Conservation (phyloP, 2,113 vertebrate genomes). For the Pantherophis guttatus region DNA sequence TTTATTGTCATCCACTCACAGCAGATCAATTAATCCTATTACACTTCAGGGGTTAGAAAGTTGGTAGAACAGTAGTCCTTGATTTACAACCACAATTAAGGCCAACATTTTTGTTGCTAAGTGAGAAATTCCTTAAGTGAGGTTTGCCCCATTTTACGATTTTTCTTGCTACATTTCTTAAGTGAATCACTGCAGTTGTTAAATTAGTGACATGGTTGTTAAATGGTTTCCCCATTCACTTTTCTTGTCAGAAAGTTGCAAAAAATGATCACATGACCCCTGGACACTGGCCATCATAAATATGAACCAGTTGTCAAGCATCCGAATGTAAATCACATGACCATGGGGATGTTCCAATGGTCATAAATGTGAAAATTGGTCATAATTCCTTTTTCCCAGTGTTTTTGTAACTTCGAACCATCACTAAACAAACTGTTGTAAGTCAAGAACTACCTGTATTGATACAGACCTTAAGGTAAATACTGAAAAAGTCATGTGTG, state of each 20-base stretch:
- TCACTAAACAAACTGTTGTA: background rate
- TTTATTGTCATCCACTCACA: background rate
- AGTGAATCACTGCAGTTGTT: background rate
- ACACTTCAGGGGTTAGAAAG: background rate
- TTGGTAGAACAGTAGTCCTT: background rate
- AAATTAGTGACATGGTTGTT: background rate
- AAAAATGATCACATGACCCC: background rate
- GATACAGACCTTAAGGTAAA: background rate
- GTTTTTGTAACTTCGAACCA: background rate
- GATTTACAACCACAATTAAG: background rate
- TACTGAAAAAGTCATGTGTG: background rate
- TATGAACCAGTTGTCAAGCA: background rate
- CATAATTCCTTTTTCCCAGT: background rate
- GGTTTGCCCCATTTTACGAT: background rate
- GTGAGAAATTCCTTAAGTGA: background rate
- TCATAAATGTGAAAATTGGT: background rate
- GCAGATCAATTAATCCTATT: background rate
- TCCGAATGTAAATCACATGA: background rate
- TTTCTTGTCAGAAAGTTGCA: background rate
- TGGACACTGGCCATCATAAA: background rate
- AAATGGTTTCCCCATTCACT: background rate
- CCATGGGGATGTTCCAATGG: background rate
- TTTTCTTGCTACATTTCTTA: background rate
- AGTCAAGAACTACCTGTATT: background rate
- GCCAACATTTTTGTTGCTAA: background rate